Base-by-base conservation (phyloP, 2,888 invertebrate genomes). In the Meteorus colon region DNA sequence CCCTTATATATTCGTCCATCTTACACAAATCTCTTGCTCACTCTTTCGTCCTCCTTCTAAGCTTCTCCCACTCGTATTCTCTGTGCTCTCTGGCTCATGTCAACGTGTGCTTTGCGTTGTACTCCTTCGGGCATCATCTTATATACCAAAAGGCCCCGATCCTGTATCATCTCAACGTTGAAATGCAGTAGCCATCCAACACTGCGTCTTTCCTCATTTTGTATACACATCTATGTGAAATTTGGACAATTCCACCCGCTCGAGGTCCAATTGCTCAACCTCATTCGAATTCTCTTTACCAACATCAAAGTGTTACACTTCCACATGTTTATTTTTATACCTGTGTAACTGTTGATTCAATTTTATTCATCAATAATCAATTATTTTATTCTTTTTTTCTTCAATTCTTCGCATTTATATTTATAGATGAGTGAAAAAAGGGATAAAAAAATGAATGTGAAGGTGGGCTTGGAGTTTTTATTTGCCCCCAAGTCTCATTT, bases 201-300 rank as follows among this genome's bases (percentile, higher is more conserved):
- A 82, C 79, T 83, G 84, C 51, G 29, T 37, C 62, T 31, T 45
- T 24, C n/a, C 27, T 19, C 45, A 45, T 83, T 8, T 8, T 80
- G 82, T 75, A 72, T 45, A 45, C 12, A 45, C n/a, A n/a, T 48
- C n/a, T n/a, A 14, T 45, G 48, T 63, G 34, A 82, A 87, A 86
- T 87, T 88, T 84, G 85, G 85, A 86, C 86, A 88, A 88, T 88
- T 88, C 82, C 24, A 67, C 45, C 14, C 12, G 16, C 29, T 60
- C 29, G 2, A 24, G 67, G 41, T 87, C 86, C 88, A 86, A 89
- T 89, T 89, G 85, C 87, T 86, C 86, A 88, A 86, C 87, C 88
- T 88, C 86, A 89, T 89, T 89, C 84, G 84, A 78, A 79, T 78
- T 77, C 76, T 77, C 51, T 76, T 71, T 79, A 77, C 78, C 70